Evolutionary conservation across 2,113 vertebrate species (phyloP), one percentile per base, ranked within the genome.

Genomic region (Nestor notabilis): DNA sequence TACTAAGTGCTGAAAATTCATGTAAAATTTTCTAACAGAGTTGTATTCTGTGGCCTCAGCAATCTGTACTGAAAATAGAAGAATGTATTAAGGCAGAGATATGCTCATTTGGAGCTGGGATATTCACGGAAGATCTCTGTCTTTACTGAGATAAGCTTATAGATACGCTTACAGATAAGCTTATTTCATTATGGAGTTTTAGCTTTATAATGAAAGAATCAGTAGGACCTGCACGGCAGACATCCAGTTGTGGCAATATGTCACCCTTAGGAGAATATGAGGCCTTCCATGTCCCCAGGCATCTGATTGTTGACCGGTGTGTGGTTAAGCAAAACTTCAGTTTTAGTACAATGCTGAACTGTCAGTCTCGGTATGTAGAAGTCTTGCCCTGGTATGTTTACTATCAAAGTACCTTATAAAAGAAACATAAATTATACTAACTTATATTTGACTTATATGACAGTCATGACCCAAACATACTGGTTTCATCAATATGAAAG

Each of bases 221-320:
- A 0, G 1, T 37, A 37, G 46, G 8, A 66, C 7, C 9, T 23
- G 19, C 3, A 5, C 14, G 55, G n/a, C 52, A 68, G n/a, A 63
- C 46, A 56, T 61, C 35, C 52, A 15, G 3, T 8, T 61, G 29
- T 39, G 33, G 15, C 29, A 89, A 9, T 63, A 41, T 33, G 27
- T 31, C n/a, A 66, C 5, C 4, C 23, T 16, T 52, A 37, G n/a
- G 12, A 58, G 41, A 87, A 80, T 43, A 6, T 44, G 43, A 9
- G 24, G 7, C 9, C 27, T 89, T 95, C 21, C 24, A 23, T 58
- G 10, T 49, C 27, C 17, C 37, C 35, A 82, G 2, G 43, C 1
- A 21, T 23, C 58, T 43, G 21, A 37, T 12, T 79, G 7, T 9
- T 71, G 9, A 77, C 24, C 47, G 27, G 7, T 33, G 19, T 23